Base-by-base conservation (phyloP, 2,888 invertebrate genomes). In the Philopedon plagiatum region DNA sequence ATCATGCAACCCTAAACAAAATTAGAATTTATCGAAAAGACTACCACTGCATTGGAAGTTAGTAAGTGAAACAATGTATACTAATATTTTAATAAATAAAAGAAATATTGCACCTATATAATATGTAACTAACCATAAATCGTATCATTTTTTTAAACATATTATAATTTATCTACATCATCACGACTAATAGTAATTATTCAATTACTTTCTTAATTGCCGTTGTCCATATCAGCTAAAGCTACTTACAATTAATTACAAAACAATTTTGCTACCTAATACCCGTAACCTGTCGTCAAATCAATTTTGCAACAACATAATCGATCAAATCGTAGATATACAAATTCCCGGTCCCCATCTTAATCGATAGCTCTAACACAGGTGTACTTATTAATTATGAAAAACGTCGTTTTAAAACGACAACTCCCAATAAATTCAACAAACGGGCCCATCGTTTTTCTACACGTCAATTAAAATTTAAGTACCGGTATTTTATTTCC, bases 361-460 rank as follows among this genome's bases (percentile, higher is more conserved):
- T 76, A 76, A 80, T 80, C 78, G 78, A 78, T 79, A 79, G 77
- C 73, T 61, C 2, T 56, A 49, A 64, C 72, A 76, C 76, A 77
- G 75, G 75, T 78, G 76, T 71, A 76, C 74, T 76, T 76, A 71
- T 75, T 75, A 77, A 78, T 80, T 80, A 79, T 80, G 77, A 78
- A 79, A 79, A 84, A 83, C 83, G 83, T 84, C 84, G 81, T 82
- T 83, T 83, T 83, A 80, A 80, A 81, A 81, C 82, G 83, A 83
- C 83, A 83, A 81, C 81, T 80, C 78, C 78, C 80, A 78, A 79
- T 82, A 81, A 81, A 83, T 83, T 81, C 81, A 80, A 66, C 57
- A 74, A 77, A 75, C 75, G 77, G 80, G 76, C 61, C 80, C 82
- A 81, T 82, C 81, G 39, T 80, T 80, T 82, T 81, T 80, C 74